A percentile compares a stretch with the other conserved stretches of the same genome.
phyloP scores from a whole-genome alignment of 2,797 vertebrate species.

The Knipowitschia caucasica region DNA sequence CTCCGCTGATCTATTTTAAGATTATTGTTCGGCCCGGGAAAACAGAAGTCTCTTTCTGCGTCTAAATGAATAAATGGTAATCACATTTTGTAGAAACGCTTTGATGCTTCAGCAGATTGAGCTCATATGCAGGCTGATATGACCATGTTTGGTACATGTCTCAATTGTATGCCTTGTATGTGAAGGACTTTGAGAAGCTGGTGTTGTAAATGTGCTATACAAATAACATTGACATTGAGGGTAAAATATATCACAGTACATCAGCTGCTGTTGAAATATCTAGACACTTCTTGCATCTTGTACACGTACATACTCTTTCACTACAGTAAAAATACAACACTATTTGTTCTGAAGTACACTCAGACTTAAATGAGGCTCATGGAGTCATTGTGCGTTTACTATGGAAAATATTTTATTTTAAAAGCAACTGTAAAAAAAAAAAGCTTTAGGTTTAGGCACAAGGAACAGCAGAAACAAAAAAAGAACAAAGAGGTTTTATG shows the following conservation, averaged over 20 bases:
- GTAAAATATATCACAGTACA: no score
- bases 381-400: slow-evolving; percentile 64
- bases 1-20: slow-evolving; percentile 46
- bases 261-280: no score
- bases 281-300: no score
- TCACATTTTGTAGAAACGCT: slow-evolving; percentile 20
- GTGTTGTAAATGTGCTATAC: no score
- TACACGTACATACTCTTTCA: no score
- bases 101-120: slow-evolving; percentile 7
- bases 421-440: slow-evolving; percentile 56
- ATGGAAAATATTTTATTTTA: slow-evolving; percentile 78
- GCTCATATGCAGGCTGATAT: neutral
- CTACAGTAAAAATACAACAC: no score
- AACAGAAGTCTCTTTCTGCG: slow-evolving; percentile 20
- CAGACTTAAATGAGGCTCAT: neutral
- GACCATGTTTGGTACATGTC: neutral
- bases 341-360: no score
- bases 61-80: slow-evolving; percentile 36
- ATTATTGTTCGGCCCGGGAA: slow-evolving; percentile 19
- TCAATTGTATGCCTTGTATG: no score
- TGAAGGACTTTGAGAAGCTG: no score
- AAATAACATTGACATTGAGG: no score
- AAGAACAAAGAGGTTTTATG: slow-evolving; percentile 6
- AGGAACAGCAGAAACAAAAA: slow-evolving; percentile 19
- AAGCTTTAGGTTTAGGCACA: slow-evolving; percentile 24